phyloP scores from a whole-genome alignment of 2,888 invertebrate species.

The Isotomurus palustris region DNA sequence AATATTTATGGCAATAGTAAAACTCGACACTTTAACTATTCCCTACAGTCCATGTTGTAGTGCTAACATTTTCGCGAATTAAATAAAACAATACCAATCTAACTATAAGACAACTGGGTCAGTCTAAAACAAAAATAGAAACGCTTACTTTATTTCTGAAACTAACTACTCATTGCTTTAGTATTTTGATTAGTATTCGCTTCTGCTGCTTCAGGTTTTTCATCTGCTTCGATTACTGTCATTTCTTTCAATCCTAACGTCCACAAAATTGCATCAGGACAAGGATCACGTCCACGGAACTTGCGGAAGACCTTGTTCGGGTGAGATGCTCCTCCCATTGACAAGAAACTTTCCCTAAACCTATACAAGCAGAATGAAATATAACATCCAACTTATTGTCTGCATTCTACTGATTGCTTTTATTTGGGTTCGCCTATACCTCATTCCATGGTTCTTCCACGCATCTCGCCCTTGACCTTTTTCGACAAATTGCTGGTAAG shows the following conservation, averaged over 20 bases:
- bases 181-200: neutral
- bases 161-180: too few species aligned
- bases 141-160: too few species aligned
- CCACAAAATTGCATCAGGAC: slow-evolving; percentile 71
- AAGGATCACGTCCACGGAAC: slow-evolving; percentile 88
- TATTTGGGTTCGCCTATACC: too few species aligned
- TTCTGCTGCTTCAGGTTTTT: neutral
- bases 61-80: too few species aligned
- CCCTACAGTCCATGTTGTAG: too few species aligned
- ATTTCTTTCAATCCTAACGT: slow-evolving; percentile 54
- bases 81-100: too few species aligned
- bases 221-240: slow-evolving; percentile 7
- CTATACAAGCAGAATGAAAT: slow-evolving; percentile 49
- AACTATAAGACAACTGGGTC: too few species aligned
- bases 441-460: slow-evolving; percentile 26
- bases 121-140: too few species aligned
- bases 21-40: too few species aligned
- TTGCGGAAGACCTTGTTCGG: slow-evolving; percentile 80
- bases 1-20: too few species aligned
- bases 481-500: slow-evolving; percentile 71
- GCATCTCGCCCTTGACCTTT: slow-evolving; percentile 16
- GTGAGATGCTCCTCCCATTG: slow-evolving; percentile 74
- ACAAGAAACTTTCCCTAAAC: slow-evolving; percentile 76
- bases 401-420: too few species aligned
- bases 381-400: neutral